These are phyloP conservation scores for Sturmia bella DNA, from an alignment of 2,888 invertebrate genomes.

Conservation along the genomic window DNA sequence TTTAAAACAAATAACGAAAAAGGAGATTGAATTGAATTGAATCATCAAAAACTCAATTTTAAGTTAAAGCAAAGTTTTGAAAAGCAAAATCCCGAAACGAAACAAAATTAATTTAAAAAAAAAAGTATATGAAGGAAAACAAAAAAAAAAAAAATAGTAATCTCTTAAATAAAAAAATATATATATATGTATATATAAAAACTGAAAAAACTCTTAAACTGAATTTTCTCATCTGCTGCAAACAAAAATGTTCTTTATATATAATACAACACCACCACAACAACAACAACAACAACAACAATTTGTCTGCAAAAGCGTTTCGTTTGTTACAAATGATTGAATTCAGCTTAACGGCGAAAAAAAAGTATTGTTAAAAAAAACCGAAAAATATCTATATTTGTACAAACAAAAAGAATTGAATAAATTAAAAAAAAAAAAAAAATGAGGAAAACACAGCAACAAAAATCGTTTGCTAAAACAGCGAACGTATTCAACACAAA, in stretches of 20 bases:
- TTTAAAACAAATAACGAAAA: conserved; percentile 24
- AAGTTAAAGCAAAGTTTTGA: conserved; percentile 52
- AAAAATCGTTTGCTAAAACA: conserved; percentile 69
- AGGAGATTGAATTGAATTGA: conserved; percentile 52
- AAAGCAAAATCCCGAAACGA: conserved; percentile 68
- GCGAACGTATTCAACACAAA: conserved; percentile 63
- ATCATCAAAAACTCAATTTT: conserved; percentile 66
- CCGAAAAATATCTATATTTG: conserved; percentile 77
- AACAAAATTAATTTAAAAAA: conserved; percentile 75
- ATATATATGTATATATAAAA: conserved; percentile 54
- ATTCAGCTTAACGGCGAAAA: conserved; percentile 43
- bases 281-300: too few species aligned
- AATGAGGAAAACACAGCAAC: conserved; percentile 69
- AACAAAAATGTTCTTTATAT: too few species aligned
- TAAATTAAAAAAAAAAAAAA: conserved; percentile 65
- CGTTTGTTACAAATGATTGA: too few species aligned
- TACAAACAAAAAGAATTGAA: conserved; percentile 71
- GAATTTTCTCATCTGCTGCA: too few species aligned
- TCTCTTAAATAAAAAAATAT: conserved; percentile 72
- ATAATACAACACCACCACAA: too few species aligned
- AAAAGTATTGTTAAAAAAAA: conserved; percentile 73
- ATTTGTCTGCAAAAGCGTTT: too few species aligned
- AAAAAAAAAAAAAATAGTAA: conserved; percentile 76
- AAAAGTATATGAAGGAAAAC: conserved; percentile 44
- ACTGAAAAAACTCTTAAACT: conserved; percentile 73